Evolutionary conservation across 2,113 vertebrate species (phyloP).

Genomic region (Chionomys nivalis): DNA sequence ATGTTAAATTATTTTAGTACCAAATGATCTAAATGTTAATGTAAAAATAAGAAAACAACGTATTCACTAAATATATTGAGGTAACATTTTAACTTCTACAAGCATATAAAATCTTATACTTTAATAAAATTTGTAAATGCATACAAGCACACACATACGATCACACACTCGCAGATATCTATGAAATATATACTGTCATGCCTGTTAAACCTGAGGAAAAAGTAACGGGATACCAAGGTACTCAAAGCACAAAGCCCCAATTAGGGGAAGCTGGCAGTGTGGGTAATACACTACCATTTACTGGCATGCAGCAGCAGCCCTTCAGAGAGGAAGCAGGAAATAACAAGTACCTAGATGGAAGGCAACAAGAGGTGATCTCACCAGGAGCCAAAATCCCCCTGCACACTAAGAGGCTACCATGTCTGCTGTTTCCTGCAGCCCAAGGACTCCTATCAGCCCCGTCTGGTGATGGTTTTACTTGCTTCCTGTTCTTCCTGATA

Average conservation of each 20-base stretch:
- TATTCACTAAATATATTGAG: slow-evolving; percentile 28
- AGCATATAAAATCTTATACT: neutral
- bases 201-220: neutral
- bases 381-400: neutral
- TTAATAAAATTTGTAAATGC: neutral
- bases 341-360: neutral
- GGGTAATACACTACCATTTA: neutral
- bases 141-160: neutral
- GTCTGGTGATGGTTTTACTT: neutral
- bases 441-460: too few species aligned
- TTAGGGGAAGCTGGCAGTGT: neutral
- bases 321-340: neutral
- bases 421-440: neutral
- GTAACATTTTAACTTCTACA: neutral
- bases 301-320: neutral
- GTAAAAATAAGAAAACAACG: slow-evolving; percentile 14
- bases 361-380: neutral
- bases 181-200: neutral
- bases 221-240: neutral
- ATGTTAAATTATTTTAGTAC: neutral
- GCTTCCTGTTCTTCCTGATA: neutral
- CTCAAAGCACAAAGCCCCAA: neutral
- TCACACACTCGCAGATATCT: neutral
- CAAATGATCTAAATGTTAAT: neutral
- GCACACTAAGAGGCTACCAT: too few species aligned